A percentile compares a stretch with the other conserved stretches of the same genome.
phyloP scores from a whole-genome alignment of 1,140 invertebrate genomes.

The Magallana angulata region DNA sequence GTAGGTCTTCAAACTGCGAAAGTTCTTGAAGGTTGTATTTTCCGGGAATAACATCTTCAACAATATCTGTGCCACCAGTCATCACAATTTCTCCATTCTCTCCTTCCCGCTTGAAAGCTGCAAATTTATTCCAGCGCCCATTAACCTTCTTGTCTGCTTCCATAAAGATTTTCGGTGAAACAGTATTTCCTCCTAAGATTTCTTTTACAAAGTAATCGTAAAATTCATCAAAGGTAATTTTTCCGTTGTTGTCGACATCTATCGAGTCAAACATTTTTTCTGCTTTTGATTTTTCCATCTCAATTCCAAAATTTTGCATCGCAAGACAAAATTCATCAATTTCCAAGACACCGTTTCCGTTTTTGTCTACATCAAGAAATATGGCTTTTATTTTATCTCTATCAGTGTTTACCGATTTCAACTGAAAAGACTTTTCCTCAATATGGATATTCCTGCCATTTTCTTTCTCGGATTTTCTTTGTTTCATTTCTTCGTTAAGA shows the following conservation, averaged over 20 bases:
- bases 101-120: constrained; percentile 36
- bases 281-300: constrained; percentile 49
- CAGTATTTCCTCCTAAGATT: constrained; percentile 30
- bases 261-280: constrained; percentile 49
- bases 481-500: no score
- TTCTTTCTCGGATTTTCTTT: background rate
- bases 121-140: constrained; percentile 49
- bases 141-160: constrained; percentile 52
- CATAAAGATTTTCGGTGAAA: constrained; percentile 45
- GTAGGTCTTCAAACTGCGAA: constrained; percentile 55
- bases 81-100: constrained; percentile 48
- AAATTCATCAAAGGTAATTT: constrained; percentile 50
- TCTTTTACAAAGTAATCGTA: constrained; percentile 42
- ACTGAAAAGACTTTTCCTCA: background rate
- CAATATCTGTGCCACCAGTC: constrained; percentile 51
- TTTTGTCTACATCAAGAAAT: constrained; percentile 56
- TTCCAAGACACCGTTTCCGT: constrained; percentile 54
- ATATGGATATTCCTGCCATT: background rate
- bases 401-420: background rate
- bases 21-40: constrained; percentile 56
- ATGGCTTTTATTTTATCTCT: constrained; percentile 56
- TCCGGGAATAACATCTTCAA: constrained; percentile 55
- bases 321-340: constrained; percentile 49
- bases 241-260: constrained; percentile 32
- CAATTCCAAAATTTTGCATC: constrained; percentile 45